Base-by-base conservation (phyloP, 2,797 vertebrate species). In the Siniperca undulata region DNA sequence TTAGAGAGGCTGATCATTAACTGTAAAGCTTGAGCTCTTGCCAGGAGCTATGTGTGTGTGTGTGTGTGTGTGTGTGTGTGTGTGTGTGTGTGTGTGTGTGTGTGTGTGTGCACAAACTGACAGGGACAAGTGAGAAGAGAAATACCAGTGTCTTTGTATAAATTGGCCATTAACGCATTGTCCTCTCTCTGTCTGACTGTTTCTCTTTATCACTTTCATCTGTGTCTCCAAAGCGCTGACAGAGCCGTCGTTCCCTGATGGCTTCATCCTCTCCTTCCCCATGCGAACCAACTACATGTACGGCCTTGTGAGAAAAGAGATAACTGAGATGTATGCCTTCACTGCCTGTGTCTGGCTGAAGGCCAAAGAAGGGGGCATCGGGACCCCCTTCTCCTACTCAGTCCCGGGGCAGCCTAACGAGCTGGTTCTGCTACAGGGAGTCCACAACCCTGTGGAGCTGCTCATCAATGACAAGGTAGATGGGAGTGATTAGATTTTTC, bases 221-320 rank as follows among this genome's bases (percentile, higher is more conserved):
- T 88, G 34, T 72, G 30, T 83, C 64, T 84, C 77, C 84, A 82
- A 44, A 94, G 95, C 92, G 3, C 88, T 95, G 70, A 93, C 94
- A 24, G 94, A 95, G 69, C 92, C 94, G 1, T 87, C 92, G 7
- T 96, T 92, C 88, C 96, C 96, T 0, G 96, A 98, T 0, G 97
- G 97, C 89, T 99, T 97, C 86, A 97, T 98, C 83, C 93, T 99
- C 61, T 97, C 97, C 88, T 99, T 99, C 90, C 97, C 97, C 0
- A 96, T 99, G 88, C 94, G 98, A 60, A 99, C 98, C 82, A 98
- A 98, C 95, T 98, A 98, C 94, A 99, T 99, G 98, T 98, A 99
- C 0, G 98, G 97, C 12, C 95, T 97, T 24, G 95, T 98, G 92
- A 96, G 97, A 62, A 97, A 96, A 86, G 97, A 96, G 36, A 94